A percentile compares a stretch with the other conserved stretches of the same genome.
phyloP scores from a whole-genome alignment of 2,797 vertebrate genomes.

The Cichlasoma orientale region DNA sequence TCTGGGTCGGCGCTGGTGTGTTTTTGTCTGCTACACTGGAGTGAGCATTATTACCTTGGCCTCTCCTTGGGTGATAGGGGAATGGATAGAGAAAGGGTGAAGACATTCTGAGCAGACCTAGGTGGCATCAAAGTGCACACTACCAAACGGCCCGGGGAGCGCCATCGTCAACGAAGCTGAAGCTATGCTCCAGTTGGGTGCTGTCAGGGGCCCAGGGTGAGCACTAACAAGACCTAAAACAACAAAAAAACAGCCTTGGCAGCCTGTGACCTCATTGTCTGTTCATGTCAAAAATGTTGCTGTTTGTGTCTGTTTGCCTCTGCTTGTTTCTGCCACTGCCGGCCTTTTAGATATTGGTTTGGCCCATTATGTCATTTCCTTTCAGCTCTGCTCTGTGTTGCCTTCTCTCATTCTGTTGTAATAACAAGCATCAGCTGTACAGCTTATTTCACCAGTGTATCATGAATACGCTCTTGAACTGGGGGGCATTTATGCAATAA shows the following conservation, averaged over 20 bases:
- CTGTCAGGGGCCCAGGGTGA: conserved; percentile 23
- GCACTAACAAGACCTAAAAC: conserved; percentile 22
- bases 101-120: background rate
- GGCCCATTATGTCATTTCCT: conserved; percentile 46
- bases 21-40: conserved; percentile 15
- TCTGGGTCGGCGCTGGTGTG: conserved; percentile 10
- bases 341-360: conserved; percentile 41
- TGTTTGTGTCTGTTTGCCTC: conserved; percentile 26
- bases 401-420: conserved; percentile 5
- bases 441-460: conserved; percentile 11
- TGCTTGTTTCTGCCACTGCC: conserved; percentile 17
- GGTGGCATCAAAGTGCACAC: background rate
- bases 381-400: background rate
- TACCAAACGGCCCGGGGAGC: background rate
- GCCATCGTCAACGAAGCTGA: conserved; percentile 7
- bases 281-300: conserved; percentile 54
- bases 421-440: conserved; percentile 6
- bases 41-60: conserved; percentile 5
- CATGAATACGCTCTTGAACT: background rate
- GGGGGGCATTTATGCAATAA: conserved; percentile 7
- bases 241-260: conserved; percentile 55
- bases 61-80: conserved; percentile 13
- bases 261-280: conserved; percentile 65
- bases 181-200: conserved; percentile 10
- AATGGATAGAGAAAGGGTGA: conserved; percentile 1